Evolutionary conservation across 2,888 invertebrate genomes (phyloP), one percentile per base, ranked within the genome.

Genomic region (Orchesella flavescens): DNA sequence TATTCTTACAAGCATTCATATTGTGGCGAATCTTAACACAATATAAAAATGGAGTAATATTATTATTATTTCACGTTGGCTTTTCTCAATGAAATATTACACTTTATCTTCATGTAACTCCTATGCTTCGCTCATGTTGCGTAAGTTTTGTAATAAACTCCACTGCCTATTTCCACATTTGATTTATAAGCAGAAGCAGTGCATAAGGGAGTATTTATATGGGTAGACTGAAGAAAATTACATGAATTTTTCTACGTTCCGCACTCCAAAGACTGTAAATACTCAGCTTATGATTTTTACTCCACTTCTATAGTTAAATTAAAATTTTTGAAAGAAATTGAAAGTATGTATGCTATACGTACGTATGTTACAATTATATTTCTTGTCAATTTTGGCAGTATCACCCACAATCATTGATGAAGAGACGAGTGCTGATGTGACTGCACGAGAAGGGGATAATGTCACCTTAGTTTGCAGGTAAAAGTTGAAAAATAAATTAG

Each of bases 401-500:
- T 94, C 95, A 66, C 95, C 95, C 53, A 94, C 95, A 89, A 95
- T 95, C 89, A 91, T 94, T 77, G 94, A 94, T 89, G 93, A 93
- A 88, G 94, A 94, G 85, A 95, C 95, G 23, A 94, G 94, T 86
- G 93, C 94, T 0, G 95, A 95, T 89, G 90, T 94, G 76, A 93
- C 94, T 23, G 93, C 94, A 13, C 91, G 92, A 84, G 95, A 95
- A 89, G 94, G 94, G 0, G 94, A 94, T 86, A 94, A 95, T 88
- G 93, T 94, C 19, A 94, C 94, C 63, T 91, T 95, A 66, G 92
- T 93, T 86, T 95, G 95, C 90, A 83, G 79, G 83, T 83, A 61
- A 44, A 53, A 21, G 49, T n/a, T 24, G 7, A 4, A 75, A 63
- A 7, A 23, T 13, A 46, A 19, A 13, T 13, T 34, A 21, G 53